Evolutionary conservation across 1,140 invertebrate genomes (phyloP).

Genomic region (Neotoxoptera formosana): DNA sequence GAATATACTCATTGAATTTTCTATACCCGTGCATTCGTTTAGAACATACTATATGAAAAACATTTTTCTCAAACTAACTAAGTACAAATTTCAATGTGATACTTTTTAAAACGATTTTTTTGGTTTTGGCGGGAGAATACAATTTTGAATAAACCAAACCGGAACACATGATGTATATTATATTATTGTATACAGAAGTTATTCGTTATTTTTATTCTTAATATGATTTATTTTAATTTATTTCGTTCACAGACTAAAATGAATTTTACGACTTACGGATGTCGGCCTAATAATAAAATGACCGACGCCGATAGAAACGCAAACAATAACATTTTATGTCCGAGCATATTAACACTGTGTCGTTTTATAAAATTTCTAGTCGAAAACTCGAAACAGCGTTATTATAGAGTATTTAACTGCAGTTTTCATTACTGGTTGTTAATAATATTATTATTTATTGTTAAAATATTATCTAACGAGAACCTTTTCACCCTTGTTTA

Average conservation of each 20-base stretch:
- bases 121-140: too few relatives aligned
- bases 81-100: too few relatives aligned
- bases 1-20: too few relatives aligned
- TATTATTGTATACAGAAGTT: too few relatives aligned
- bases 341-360: background rate
- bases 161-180: too few relatives aligned
- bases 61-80: too few relatives aligned
- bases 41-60: too few relatives aligned
- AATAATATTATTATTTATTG: background rate
- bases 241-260: background rate
- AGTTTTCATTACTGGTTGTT: background rate
- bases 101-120: too few relatives aligned
- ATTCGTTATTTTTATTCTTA: background rate
- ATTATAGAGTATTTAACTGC: background rate
- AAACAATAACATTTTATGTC: constrained; percentile 1
- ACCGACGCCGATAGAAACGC: background rate
- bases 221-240: background rate
- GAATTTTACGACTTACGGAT: background rate
- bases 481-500: constrained; percentile 1
- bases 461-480: background rate
- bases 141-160: too few relatives aligned
- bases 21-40: too few relatives aligned
- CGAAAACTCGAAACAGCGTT: background rate
- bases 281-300: too few relatives aligned
- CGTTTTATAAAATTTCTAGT: background rate